phyloP scores from a whole-genome alignment of 2,888 invertebrate species.

The Dione vanillae region DNA sequence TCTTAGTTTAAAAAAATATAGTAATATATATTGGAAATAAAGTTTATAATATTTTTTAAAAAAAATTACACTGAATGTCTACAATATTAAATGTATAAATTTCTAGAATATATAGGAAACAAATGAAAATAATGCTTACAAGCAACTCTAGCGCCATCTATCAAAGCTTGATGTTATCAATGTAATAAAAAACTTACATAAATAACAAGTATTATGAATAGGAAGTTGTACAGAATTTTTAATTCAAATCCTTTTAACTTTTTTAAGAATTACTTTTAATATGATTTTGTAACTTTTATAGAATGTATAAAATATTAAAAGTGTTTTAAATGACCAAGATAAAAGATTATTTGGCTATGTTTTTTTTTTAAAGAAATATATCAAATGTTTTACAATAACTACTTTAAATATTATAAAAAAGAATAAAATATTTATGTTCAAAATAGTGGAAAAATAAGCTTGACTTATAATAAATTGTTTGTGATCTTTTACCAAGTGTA shows the following conservation, averaged over 20 bases:
- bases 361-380: too few species aligned
- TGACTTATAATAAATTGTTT: neutral
- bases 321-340: too few species aligned
- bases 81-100: neutral
- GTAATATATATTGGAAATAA: too few species aligned
- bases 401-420: neutral
- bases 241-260: neutral
- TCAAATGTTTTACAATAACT: neutral
- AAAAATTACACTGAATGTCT: neutral
- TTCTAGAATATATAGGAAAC: neutral
- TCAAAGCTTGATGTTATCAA: conserved; percentile 10
- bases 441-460: neutral
- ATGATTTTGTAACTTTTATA: too few species aligned
- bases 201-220: conserved; percentile 1
- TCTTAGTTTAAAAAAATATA: too few species aligned
- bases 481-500: neutral
- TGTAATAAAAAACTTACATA: conserved; percentile 10
- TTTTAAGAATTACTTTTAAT: neutral
- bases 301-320: too few species aligned
- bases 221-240: neutral
- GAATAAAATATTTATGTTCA: neutral
- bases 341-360: too few species aligned
- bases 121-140: neutral
- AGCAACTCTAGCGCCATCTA: conserved; percentile 25
- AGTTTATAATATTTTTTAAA: neutral